Evolutionary conservation across 1,140 invertebrate species (phyloP), one percentile per base, ranked within the genome.

Genomic region (Drosophila kurseongensis): DNA sequence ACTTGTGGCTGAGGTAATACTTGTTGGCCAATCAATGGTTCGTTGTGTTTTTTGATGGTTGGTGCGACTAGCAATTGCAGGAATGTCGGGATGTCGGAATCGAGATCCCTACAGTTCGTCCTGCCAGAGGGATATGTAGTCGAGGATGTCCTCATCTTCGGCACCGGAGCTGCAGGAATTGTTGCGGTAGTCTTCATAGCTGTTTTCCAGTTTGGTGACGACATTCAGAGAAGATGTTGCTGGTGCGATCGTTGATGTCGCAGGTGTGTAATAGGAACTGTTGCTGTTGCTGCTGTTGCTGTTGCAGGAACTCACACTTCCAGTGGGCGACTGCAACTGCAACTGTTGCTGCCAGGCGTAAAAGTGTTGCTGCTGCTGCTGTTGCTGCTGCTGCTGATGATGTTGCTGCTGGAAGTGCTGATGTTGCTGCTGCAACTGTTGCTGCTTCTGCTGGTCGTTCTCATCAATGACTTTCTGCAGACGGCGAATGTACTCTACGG

Each of bases 401-500:
- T 63, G 65, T 47, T 82, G 84, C 52, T 83, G 80, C 23, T 75
- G 71, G 4, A 73, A 59, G n/a, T 74, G 80, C 47, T 69, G 29
- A 13, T 83, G 55, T 12, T 85, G 82, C 23, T 85, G 81, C 23
- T 88, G 82, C 27, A 76, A 73, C 8, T 73, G 59, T 29, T 61
- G 54, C 23, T 56, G 59, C 9, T 58, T 56, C 4, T 58, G 44
- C 8, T 78, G 58, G 45, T 80, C 85, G 8, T 56, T 88, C 45
- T 91, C 90, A 36, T 91, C 94, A 3, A 98, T 92, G 12, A 98
- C 91, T 74, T 95, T 94, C 91, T 98, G 96, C 27, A 99, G 93
- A 73, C 96, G 96, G 62, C 96, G 94, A 73, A 99, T 99, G 92
- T 99, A 99, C 91, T 98, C 97, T 0, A 99, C 97, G 2, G 98